A percentile compares a stretch with the other conserved stretches of the same genome.
Conservation (phyloP, 2,888 invertebrate genomes). For the Nematopogon swammerdamellus region DNA sequence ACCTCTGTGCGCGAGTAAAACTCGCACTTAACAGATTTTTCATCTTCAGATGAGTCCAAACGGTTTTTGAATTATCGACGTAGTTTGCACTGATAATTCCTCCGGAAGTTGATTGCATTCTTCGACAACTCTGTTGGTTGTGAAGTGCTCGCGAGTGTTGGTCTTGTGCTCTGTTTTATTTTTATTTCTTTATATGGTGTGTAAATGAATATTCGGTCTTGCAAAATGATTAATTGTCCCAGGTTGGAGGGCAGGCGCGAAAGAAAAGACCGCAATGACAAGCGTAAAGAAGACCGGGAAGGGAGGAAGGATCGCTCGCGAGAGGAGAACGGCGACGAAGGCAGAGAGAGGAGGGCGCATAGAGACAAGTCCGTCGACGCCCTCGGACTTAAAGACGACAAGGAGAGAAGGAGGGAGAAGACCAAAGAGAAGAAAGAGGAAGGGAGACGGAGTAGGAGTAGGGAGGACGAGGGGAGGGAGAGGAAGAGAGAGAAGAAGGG, state of each 20-base stretch:
- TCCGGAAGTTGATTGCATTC: too few relatives aligned
- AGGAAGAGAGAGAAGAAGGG: conserved; percentile 18
- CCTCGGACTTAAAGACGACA: conserved; percentile 15
- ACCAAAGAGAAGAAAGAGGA: conserved; percentile 7
- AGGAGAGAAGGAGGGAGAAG: conserved; percentile 10
- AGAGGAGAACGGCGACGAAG: conserved; percentile 28
- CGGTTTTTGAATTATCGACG: too few relatives aligned
- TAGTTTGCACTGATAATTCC: too few relatives aligned
- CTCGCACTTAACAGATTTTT: too few relatives aligned
- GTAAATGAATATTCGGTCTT: too few relatives aligned
- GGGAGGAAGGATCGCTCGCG: conserved; percentile 22
- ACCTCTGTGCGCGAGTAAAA: too few relatives aligned
- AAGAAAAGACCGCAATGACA: conserved; percentile 10
- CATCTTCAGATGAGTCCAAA: too few relatives aligned
- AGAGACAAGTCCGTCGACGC: conserved; percentile 11
- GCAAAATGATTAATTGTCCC: background rate
- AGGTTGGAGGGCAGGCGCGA: conserved; percentile 6
- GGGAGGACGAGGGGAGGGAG: conserved; percentile 13
- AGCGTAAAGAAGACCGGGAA: conserved; percentile 10
- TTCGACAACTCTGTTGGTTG: too few relatives aligned
- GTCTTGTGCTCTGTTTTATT: too few relatives aligned
- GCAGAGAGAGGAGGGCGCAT: conserved; percentile 28
- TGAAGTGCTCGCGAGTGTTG: too few relatives aligned
- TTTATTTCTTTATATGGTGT: too few relatives aligned
- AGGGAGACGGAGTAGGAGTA: conserved; percentile 13